Conservation (phyloP, 2,113 vertebrate genomes). For the Tragulus kanchil region DNA sequence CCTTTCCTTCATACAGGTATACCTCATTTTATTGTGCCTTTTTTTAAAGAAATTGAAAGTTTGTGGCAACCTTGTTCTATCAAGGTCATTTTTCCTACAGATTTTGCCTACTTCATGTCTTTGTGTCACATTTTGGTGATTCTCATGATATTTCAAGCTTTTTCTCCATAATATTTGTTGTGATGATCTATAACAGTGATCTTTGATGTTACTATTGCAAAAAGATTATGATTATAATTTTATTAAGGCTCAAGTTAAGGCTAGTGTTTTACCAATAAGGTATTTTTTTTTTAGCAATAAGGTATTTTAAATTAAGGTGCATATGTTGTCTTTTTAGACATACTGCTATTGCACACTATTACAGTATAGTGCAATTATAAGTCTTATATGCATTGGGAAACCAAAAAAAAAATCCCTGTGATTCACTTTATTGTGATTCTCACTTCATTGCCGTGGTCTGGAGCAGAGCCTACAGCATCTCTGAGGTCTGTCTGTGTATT, state of each 20-base stretch:
- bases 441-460: not conserved
- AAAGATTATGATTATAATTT: not conserved
- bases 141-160: not conserved
- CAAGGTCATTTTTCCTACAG: not conserved
- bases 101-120: not conserved
- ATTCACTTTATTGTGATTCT: not conserved
- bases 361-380: not conserved
- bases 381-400: not conserved
- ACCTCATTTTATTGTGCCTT: not conserved
- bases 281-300: not conserved
- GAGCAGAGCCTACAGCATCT: not conserved
- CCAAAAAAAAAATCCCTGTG: not conserved
- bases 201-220: not conserved
- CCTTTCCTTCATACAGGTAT: not conserved
- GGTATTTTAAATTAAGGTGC: not conserved
- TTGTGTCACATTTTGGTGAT: not conserved
- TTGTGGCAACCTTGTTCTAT: not conserved
- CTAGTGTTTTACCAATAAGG: not conserved
- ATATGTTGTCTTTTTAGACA: not conserved
- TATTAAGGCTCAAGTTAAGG: not conserved
- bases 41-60: not conserved
- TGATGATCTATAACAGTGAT: not conserved
- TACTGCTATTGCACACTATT: not conserved
- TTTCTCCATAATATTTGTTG: not conserved
- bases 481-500: not conserved